Evolutionary conservation across 1,140 invertebrate species (phyloP).

Genomic region (Elysia chlorotica): DNA sequence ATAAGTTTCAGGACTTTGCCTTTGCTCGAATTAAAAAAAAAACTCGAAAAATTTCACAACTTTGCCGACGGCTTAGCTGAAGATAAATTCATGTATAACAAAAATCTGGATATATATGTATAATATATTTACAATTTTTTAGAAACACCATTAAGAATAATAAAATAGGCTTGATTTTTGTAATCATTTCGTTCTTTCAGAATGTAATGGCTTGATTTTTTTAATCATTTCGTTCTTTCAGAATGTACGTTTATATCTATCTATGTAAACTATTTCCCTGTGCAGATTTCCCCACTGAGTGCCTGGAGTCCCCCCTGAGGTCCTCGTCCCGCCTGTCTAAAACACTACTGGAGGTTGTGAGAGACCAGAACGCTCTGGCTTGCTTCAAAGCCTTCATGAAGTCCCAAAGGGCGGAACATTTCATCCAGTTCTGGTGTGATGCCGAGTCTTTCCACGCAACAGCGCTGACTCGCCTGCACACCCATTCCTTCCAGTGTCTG

Average conservation of each 20-base stretch:
- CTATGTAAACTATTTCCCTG: too few relatives aligned
- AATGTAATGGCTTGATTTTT: too few relatives aligned
- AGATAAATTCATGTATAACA: too few relatives aligned
- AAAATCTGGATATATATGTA: too few relatives aligned
- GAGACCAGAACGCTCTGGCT: conserved; percentile 72
- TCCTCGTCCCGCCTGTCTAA: conserved; percentile 68
- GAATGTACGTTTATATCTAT: too few relatives aligned
- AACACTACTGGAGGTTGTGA: conserved; percentile 70
- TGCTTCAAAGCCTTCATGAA: conserved; percentile 79
- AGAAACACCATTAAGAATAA: too few relatives aligned
- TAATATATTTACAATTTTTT: too few relatives aligned
- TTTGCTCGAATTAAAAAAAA: too few relatives aligned
- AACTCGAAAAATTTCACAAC: not conserved
- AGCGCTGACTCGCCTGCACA: conserved; percentile 45
- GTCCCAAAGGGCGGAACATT: conserved; percentile 63
- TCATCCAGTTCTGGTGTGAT: conserved; percentile 77
- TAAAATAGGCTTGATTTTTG: too few relatives aligned
- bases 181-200: not conserved
- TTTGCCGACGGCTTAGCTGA: not conserved
- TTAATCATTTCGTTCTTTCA: not conserved
- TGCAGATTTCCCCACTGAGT: conserved; percentile 7
- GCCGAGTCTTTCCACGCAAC: conserved; percentile 70
- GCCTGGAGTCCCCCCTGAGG: conserved; percentile 21
- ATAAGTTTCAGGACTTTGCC: too few relatives aligned
- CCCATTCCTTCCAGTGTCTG: conserved; percentile 45